Conservation (phyloP, 2,113 vertebrate species). For the Protobothrops flavoviridis region DNA sequence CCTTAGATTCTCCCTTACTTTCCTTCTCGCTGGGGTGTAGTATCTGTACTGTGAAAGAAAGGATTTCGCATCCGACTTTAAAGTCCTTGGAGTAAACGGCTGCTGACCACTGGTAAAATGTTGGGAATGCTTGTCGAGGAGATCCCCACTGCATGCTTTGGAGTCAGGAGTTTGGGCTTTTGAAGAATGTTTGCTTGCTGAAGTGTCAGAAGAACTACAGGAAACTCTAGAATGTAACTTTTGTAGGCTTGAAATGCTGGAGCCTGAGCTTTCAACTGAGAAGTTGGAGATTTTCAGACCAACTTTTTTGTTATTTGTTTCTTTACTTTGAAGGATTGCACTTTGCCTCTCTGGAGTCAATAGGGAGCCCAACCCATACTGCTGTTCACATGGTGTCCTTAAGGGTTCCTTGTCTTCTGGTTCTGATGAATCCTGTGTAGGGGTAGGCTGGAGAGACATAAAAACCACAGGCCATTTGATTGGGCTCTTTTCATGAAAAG, state of each 20-base stretch:
- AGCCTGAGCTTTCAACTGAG: background rate
- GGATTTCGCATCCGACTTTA: slow-evolving; percentile 84
- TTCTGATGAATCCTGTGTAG: slow-evolving; percentile 51
- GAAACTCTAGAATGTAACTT: background rate
- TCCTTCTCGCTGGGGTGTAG: slow-evolving; percentile 81
- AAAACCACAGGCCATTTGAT: slow-evolving; percentile 10
- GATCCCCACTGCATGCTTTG: slow-evolving; percentile 78
- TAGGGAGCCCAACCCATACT: background rate
- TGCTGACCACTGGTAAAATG: slow-evolving; percentile 76
- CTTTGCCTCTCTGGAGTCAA: background rate
- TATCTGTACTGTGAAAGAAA: slow-evolving; percentile 84
- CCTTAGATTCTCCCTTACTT: slow-evolving; percentile 39
- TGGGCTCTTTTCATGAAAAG: background rate
- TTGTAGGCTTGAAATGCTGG: background rate
- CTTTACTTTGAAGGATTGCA: background rate
- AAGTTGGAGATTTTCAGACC: background rate
- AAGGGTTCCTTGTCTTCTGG: slow-evolving; percentile 26
- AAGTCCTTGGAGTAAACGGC: slow-evolving; percentile 88
- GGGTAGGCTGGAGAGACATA: slow-evolving; percentile 15
- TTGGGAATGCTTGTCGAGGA: slow-evolving; percentile 84
- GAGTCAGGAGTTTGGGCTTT: slow-evolving; percentile 68
- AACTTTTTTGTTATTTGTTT: background rate
- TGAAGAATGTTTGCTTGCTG: slow-evolving; percentile 1
- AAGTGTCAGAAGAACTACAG: slow-evolving; percentile 8
- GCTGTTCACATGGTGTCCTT: slow-evolving; percentile 16